Evolutionary conservation across 2,797 vertebrate genomes (phyloP), one percentile per base, ranked within the genome.

Genomic region (Tapera naevia): DNA sequence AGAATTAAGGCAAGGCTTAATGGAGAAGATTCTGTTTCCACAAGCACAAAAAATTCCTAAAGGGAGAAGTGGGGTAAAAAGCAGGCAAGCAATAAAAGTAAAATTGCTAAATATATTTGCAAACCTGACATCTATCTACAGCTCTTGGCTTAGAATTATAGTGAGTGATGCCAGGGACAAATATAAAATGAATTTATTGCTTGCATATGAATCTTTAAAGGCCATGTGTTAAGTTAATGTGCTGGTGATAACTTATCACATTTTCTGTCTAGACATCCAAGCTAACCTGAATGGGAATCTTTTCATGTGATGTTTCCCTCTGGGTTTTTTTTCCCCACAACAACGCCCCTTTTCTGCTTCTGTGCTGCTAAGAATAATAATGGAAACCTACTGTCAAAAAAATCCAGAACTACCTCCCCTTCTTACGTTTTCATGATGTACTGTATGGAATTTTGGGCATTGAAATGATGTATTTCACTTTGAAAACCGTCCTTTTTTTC

Each of bases 241-340:
- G 69, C 84, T 89, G 65, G 69, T 7, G 64, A 95, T 95, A 96
- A 72, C 43, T 93, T 95, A 92, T 87, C 91, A 58, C 16, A 11
- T 92, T 89, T 91, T 93, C 72, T 83, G 89, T 94, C 92, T 95
- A 93, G 94, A 95, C 80, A 37, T 57, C 53, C 60, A 84, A 94
- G 79, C 45, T 74, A 79, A 89, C 30, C 23, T 70, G 65, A 84
- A 87, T 66, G 33, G 41, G 48, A 95, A 71, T 56, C 91, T 57
- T 87, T 93, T 85, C 1, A 37, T 81, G 73, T 60, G 39, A 51
- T 69, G 75, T 91, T 92, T 87, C 39, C 43, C 43, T 85, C 41
- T 69, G 22, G 33, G 14, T 9, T 24, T 71, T 48, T 37, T 4
- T 3, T 4, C 21, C 4, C 13, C 14, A 1, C 33, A 57, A 3